These are phyloP conservation scores for Plagodis pulveraria DNA, from an alignment of 2,888 invertebrate species.

Conservation along the genomic window DNA sequence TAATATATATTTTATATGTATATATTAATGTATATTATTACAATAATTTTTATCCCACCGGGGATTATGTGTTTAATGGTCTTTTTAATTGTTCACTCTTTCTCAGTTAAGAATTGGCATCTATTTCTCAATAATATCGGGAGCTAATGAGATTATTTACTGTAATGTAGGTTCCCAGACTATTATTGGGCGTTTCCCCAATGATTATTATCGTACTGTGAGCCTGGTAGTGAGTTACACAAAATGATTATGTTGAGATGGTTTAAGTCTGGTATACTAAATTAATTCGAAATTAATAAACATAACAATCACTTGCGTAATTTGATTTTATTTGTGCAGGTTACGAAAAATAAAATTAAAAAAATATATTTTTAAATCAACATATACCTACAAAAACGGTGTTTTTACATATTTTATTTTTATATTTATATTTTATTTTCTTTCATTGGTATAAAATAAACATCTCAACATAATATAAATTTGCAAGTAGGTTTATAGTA, in stretches of 20 bases:
- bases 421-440: no score
- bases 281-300: no score
- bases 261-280: background rate
- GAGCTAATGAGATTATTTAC: constrained; percentile 38
- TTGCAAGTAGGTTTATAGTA: constrained; percentile 31
- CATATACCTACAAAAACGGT: background rate
- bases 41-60: no score
- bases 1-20: no score
- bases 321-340: no score
- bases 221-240: constrained; percentile 20
- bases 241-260: constrained; percentile 13
- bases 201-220: constrained; percentile 27
- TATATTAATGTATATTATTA: no score
- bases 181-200: constrained; percentile 37
- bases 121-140: constrained; percentile 47
- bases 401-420: no score
- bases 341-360: background rate
- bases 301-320: background rate
- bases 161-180: constrained; percentile 42
- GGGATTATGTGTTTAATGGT: no score
- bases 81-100: background rate
- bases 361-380: background rate
- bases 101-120: constrained; percentile 36
- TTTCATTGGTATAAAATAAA: background rate
- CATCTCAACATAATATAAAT: constrained; percentile 14